Evolutionary conservation across 2,888 invertebrate species (phyloP).

Genomic region (Cantharis lateralis): DNA sequence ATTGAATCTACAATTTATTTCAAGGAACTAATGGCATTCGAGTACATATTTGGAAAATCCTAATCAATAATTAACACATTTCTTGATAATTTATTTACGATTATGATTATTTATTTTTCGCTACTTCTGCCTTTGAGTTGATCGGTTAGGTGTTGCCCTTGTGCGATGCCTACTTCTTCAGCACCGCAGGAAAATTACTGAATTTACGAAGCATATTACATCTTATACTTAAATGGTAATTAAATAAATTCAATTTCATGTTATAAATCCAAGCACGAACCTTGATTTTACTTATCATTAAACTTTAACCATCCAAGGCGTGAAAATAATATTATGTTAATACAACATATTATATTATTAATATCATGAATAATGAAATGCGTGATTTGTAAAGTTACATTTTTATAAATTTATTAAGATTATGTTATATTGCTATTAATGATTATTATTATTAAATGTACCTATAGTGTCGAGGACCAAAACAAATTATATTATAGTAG

Average conservation of each 20-base stretch:
- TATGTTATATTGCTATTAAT: no score
- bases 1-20: not conserved
- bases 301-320: slow-evolving; percentile 5
- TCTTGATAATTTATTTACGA: not conserved
- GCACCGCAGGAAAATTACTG: not conserved
- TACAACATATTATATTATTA: not conserved
- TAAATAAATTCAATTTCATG: no score
- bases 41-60: not conserved
- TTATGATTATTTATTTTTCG: not conserved
- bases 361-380: not conserved
- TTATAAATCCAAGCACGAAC: not conserved
- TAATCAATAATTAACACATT: not conserved
- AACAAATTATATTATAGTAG: no score
- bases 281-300: not conserved
- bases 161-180: not conserved
- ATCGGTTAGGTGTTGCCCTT: not conserved
- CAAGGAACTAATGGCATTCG: not conserved
- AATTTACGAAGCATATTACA: not conserved
- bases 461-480: no score
- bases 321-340: not conserved
- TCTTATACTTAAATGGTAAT: no score
- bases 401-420: not conserved
- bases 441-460: no score
- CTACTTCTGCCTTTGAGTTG: not conserved
- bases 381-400: not conserved